These are phyloP conservation scores for Tetheella fluctuosa DNA, from an alignment of 2,888 invertebrate species.

Conservation along the genomic window DNA sequence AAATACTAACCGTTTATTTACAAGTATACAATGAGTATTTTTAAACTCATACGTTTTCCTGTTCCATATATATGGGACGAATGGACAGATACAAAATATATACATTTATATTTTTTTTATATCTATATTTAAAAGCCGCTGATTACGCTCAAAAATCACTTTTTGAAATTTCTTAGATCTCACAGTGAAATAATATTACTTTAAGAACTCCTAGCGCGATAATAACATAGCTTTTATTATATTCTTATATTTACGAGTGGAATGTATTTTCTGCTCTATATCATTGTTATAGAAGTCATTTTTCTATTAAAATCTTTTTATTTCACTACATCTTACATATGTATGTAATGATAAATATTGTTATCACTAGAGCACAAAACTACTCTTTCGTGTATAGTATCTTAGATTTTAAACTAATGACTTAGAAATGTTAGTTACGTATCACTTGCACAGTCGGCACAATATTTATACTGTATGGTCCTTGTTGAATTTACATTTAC, in stretches of 20 bases:
- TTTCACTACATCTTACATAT: conserved; percentile 10
- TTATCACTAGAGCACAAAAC: conserved; percentile 58
- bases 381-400: conserved; percentile 51
- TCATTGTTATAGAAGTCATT: background rate
- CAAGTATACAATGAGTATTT: conserved; percentile 28
- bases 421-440: conserved; percentile 48
- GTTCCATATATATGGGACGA: conserved; percentile 16
- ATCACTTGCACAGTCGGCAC: conserved; percentile 71
- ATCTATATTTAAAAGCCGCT: conserved; percentile 31
- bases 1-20: conserved; percentile 40
- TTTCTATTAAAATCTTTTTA: background rate
- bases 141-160: conserved; percentile 44
- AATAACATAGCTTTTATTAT: background rate
- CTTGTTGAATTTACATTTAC: conserved; percentile 40
- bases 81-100: conserved; percentile 21
- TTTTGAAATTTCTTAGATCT: conserved; percentile 25
- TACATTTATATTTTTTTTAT: conserved; percentile 31
- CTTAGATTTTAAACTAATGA: conserved; percentile 42
- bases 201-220: conserved; percentile 10
- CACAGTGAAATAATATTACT: conserved; percentile 15
- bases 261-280: background rate
- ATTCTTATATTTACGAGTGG: background rate
- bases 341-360: conserved; percentile 25
- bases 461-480: conserved; percentile 52
- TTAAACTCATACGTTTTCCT: conserved; percentile 23